These are phyloP conservation scores for Geophilus truncorum DNA, from an alignment of 2,888 invertebrate genomes.

Conservation along the genomic window DNA sequence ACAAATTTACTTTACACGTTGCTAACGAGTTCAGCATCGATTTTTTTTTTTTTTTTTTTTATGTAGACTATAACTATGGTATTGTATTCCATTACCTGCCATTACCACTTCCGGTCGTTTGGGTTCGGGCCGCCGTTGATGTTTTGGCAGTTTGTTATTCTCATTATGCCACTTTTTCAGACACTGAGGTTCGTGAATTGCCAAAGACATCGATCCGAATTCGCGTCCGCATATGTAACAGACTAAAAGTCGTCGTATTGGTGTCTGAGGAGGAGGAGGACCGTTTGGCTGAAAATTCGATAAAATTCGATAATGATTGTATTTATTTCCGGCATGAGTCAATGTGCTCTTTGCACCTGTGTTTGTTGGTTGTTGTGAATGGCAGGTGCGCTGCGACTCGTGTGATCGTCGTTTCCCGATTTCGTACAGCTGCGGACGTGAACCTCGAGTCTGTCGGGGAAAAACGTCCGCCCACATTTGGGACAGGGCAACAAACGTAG, in stretches of 20 bases:
- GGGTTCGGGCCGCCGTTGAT: slow-evolving; percentile 55
- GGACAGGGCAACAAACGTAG: slow-evolving; percentile 57
- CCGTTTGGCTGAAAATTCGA: not conserved
- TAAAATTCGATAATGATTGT: not conserved
- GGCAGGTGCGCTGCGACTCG: slow-evolving; percentile 19
- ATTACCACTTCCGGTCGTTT: slow-evolving; percentile 52
- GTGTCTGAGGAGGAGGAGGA: not conserved
- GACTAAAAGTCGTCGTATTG: slow-evolving; percentile 38
- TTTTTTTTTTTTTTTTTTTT: slow-evolving; percentile 49
- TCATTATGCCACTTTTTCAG: slow-evolving; percentile 61
- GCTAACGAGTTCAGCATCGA: slow-evolving; percentile 18
- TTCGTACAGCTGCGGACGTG: slow-evolving; percentile 57
- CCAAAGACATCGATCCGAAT: slow-evolving; percentile 60
- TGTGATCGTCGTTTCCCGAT: not conserved
- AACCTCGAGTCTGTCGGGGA: slow-evolving; percentile 60
- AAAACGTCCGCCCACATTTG: slow-evolving; percentile 63
- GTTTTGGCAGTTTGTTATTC: slow-evolving; percentile 55
- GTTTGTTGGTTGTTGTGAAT: not conserved
- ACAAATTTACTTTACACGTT: not conserved
- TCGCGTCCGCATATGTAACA: slow-evolving; percentile 63
- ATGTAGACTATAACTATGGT: not conserved
- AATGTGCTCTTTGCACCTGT: not conserved
- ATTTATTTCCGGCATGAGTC: not conserved
- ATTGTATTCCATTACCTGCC: slow-evolving; percentile 46
- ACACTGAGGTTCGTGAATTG: slow-evolving; percentile 64